Percentiles rank a stretch among this genome's conserved stretches.
phyloP scores from a whole-genome alignment of 2,888 invertebrate species.

The Harpalus rufipes region DNA sequence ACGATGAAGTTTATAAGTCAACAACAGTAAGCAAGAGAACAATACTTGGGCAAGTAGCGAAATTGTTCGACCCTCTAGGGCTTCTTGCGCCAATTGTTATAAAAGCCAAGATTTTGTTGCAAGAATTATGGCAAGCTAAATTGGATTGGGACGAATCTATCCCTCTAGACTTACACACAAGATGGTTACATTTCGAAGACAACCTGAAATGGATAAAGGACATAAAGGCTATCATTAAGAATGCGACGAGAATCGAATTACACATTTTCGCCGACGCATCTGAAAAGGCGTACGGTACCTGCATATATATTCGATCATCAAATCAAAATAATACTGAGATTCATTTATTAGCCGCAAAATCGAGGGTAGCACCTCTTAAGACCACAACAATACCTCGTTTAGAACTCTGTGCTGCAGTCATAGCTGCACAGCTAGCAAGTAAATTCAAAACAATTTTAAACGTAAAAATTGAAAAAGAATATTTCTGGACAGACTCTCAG shows the following conservation, averaged over 20 bases:
- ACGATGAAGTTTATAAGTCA: background rate
- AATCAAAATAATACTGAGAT: constrained; percentile 32
- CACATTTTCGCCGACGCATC: constrained; percentile 71
- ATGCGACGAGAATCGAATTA: constrained; percentile 66
- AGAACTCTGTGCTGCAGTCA: constrained; percentile 71
- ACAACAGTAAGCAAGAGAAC: background rate
- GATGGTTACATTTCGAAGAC: background rate
- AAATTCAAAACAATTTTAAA: background rate
- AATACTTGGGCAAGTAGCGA: constrained; percentile 15
- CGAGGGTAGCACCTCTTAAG: constrained; percentile 70
- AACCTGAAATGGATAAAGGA: background rate
- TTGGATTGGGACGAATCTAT: constrained; percentile 48
- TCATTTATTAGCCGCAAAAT: constrained; percentile 68
- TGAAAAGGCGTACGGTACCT: constrained; percentile 69
- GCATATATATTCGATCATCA: constrained; percentile 67
- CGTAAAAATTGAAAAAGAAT: constrained; percentile 67
- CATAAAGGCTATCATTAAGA: background rate
- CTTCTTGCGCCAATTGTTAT: constrained; percentile 12
- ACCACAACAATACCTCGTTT: constrained; percentile 70
- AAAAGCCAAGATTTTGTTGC: constrained; percentile 35
- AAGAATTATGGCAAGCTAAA: no score
- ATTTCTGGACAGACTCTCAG: constrained; percentile 72
- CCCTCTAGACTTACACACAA: constrained; percentile 5
- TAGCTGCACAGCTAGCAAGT: constrained; percentile 69
- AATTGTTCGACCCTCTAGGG: constrained; percentile 48